Percentiles rank a stretch among this genome's conserved stretches.
phyloP scores from a whole-genome alignment of 2,888 invertebrate species.

The Drosophila anomalata region DNA sequence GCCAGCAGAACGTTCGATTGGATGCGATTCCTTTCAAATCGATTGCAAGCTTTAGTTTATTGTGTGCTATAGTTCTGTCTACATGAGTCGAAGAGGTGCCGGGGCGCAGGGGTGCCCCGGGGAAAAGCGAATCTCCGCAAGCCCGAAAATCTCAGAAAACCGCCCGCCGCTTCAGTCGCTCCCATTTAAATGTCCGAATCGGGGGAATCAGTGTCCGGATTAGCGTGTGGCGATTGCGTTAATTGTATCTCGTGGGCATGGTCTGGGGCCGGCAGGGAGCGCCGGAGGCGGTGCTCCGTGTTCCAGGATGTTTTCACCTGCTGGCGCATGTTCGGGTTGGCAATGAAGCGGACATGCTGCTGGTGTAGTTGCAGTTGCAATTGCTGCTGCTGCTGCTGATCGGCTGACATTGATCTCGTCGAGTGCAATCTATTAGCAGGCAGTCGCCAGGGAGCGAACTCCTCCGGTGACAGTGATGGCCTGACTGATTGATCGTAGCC shows the following conservation, averaged over 20 bases:
- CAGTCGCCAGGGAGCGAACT: conserved; percentile 40
- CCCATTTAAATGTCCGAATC: conserved; percentile 69
- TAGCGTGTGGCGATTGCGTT: conserved; percentile 56
- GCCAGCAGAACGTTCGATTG: conserved; percentile 40
- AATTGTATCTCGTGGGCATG: conserved; percentile 74
- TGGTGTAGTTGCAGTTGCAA: conserved; percentile 41
- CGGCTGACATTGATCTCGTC: conserved; percentile 80
- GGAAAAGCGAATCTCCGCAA: conserved; percentile 16
- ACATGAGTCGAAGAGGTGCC: conserved; percentile 32
- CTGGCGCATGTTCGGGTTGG: conserved; percentile 63
- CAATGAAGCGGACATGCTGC: conserved; percentile 49
- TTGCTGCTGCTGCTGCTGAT: conserved; percentile 49
- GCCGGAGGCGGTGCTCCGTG: conserved; percentile 39
- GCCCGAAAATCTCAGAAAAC: conserved; percentile 27
- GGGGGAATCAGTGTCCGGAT: conserved; percentile 60
- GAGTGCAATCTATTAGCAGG: conserved; percentile 79
- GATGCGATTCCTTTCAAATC: conserved; percentile 68
- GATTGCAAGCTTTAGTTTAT: conserved; percentile 69
- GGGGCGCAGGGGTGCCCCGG: conserved; percentile 29
- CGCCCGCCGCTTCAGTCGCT: conserved; percentile 17
- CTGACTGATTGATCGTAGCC: conserved; percentile 82
- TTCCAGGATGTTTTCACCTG: conserved; percentile 67
- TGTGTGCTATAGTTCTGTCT: conserved; percentile 42
- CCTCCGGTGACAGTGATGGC: conserved; percentile 74
- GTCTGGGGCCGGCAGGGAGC: conserved; percentile 35